Evolutionary conservation across 2,888 invertebrate species (phyloP).

Genomic region (Arctia plantaginis): DNA sequence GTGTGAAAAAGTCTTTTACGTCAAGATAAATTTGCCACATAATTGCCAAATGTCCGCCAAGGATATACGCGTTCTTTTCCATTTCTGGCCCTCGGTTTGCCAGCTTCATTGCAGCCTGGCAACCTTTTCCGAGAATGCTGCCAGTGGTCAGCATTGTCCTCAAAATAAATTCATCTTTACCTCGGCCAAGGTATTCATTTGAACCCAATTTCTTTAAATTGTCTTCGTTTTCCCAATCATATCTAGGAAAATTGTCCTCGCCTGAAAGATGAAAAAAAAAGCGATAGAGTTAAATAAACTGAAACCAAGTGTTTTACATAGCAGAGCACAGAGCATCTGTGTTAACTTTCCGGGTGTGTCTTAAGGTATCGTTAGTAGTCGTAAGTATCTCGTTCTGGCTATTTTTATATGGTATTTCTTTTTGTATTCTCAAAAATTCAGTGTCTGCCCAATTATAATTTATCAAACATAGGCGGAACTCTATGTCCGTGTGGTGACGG

Average conservation of each 20-base stretch:
- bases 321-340: neutral
- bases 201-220: conserved; percentile 75
- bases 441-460: too few species aligned
- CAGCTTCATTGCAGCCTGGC: conserved; percentile 79
- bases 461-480: too few species aligned
- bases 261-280: conserved; percentile 50
- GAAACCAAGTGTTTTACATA: neutral
- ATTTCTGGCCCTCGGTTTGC: conserved; percentile 63
- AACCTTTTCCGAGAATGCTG: conserved; percentile 79
- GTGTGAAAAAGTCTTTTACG: conserved; percentile 78
- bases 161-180: conserved; percentile 76
- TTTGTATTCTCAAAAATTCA: neutral
- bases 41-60: conserved; percentile 78
- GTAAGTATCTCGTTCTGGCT: too few species aligned
- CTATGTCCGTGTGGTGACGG: too few species aligned
- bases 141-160: conserved; percentile 78
- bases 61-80: conserved; percentile 73
- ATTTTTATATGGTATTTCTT: neutral
- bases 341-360: too few species aligned
- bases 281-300: neutral
- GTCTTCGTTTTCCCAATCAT: conserved; percentile 78
- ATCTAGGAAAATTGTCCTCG: conserved; percentile 56
- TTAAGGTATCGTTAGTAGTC: too few species aligned
- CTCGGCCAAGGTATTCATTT: conserved; percentile 74
- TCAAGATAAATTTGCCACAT: conserved; percentile 81